These are phyloP conservation scores for Priapulus caudatus DNA, from an alignment of 2,888 invertebrate species.

Conservation along the genomic window DNA sequence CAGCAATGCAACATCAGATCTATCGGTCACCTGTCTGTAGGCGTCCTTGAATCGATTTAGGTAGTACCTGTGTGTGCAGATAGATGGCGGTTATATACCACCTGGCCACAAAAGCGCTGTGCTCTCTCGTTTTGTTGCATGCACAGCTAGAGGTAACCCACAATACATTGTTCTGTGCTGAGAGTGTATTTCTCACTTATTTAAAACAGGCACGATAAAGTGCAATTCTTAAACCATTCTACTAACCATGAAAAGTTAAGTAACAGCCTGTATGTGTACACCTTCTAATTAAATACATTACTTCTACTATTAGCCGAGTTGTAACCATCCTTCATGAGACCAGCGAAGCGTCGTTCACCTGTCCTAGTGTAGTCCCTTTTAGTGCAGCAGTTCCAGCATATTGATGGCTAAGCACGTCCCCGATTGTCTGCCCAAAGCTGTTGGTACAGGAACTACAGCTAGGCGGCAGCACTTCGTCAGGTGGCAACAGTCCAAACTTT, in stretches of 20 bases:
- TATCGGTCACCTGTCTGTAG: slow-evolving; percentile 83
- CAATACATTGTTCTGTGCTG: too few species aligned
- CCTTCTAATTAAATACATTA: too few species aligned
- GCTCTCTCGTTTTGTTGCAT: too few species aligned
- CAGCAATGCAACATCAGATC: slow-evolving; percentile 70
- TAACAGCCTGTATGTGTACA: too few species aligned
- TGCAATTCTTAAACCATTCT: too few species aligned
- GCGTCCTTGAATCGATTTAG: slow-evolving; percentile 91
- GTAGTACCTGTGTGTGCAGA: slow-evolving; percentile 72
- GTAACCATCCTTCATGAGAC: slow-evolving; percentile 98
- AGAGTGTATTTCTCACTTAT: too few species aligned
- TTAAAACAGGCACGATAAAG: too few species aligned
- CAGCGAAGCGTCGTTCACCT: slow-evolving; percentile 86
- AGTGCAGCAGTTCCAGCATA: slow-evolving; percentile 95
- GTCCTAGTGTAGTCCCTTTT: slow-evolving; percentile 96
- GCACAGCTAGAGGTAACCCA: too few species aligned
- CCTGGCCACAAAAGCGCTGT: too few species aligned
- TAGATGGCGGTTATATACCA: too few species aligned
- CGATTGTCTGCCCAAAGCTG: slow-evolving; percentile 99
- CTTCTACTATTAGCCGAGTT: slow-evolving; percentile 92
- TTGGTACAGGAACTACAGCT: slow-evolving; percentile 87
- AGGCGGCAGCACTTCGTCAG: slow-evolving; percentile 64
- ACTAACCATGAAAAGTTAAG: too few species aligned
- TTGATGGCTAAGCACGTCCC: slow-evolving; percentile 82
- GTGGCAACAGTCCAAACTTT: slow-evolving; percentile 82